Base-by-base conservation (phyloP, 2,888 invertebrate genomes). In the Melinopterus prodromus region DNA sequence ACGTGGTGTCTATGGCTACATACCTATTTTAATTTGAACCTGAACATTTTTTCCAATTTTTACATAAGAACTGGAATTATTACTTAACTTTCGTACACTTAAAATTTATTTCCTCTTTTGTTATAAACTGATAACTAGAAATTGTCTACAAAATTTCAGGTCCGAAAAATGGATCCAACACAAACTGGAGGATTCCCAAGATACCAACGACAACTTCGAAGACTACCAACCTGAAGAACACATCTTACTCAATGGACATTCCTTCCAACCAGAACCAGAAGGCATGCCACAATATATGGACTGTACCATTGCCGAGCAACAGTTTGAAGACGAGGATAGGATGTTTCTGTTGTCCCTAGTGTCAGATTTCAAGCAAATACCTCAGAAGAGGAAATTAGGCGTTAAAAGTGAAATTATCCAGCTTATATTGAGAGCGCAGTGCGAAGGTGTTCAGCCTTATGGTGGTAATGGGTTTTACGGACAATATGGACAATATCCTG, bases 361-460 rank as follows among this genome's bases (percentile, higher is more conserved):
- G 9, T 74, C 74, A 35, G 74, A 74, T 37, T 74, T 74, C 36
- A 74, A 74, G 37, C 74, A 74, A 74, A 74, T 74, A 15, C 74
- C 74, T 15, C 74, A 74, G 37, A 74, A 74, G n/a, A 35, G 74
- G 35, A 74, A 74, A 74, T 74, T 74, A 36, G 35, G 35, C 15
- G 74, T 74, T 26, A 74, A 74, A 74, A 74, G 74, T 35, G 74
- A 74, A 36, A 74, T 74, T 74, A 36, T 74, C 14, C 74, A 74
- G 37, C 36, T 74, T n/a, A 74, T 74, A 35, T 36, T 74, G 74
- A 35, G 74, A 36, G 74, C 74, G n/a, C 74, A 74, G 35, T 74
- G 37, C 7, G 36, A 35, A 9, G 74, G 37, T 12, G 35, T 36
- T 35, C 74, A 35, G 15, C 36, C 37, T 9, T 74, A 37, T n/a